Evolutionary conservation across 2,797 vertebrate genomes (phyloP), one percentile per base, ranked within the genome.

Genomic region (Malurus splendens): DNA sequence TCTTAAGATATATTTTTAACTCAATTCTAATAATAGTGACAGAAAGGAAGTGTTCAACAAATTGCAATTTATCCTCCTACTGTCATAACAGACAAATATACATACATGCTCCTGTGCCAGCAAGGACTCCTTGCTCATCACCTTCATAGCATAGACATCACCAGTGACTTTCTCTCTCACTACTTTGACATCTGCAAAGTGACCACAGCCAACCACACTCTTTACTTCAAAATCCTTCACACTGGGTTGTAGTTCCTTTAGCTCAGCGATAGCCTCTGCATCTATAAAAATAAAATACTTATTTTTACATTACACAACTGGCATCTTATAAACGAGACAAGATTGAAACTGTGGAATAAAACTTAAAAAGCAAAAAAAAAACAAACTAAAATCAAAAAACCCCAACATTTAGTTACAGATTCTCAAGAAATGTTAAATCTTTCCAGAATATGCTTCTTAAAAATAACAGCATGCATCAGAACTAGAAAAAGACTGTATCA

Each of bases 71-170:
- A 33, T 84, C 27, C 2, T 73, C 82, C 38, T 86, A 48, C 45
- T 64, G 27, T 45, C 28, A 23, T 28, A 55, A 59, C 27, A 73
- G 24, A 54, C 71, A 77, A 87, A 68, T 9, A 62, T 48, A 90
- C 98, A 95, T 98, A 99, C 99, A 27, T 98, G 97, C 89, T 99
- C 97, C 92, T 98, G 97, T 2, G 96, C 93, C 80, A 97, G 86
- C 90, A 99, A 94, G 66, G 96, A 92, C 60, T 94, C 93, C 96
- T 99, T 99, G 78, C 98, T 98, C 98, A 99, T 99, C 94, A 99
- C 96, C 96, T 99, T 99, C 97, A 99, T 98, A 39, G 99, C 99
- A 85, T 98, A 99, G 47, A 99, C 95, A 62, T 99, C 98, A 38
- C 99, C 98, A 0, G 98, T 98, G 11, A 97, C 95, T 87, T 97